Percentiles rank a stretch among this genome's conserved stretches.
These are phyloP conservation scores for Falcunculus frontatus DNA, from an alignment of 2,113 vertebrate genomes.

Conservation along the genomic window DNA sequence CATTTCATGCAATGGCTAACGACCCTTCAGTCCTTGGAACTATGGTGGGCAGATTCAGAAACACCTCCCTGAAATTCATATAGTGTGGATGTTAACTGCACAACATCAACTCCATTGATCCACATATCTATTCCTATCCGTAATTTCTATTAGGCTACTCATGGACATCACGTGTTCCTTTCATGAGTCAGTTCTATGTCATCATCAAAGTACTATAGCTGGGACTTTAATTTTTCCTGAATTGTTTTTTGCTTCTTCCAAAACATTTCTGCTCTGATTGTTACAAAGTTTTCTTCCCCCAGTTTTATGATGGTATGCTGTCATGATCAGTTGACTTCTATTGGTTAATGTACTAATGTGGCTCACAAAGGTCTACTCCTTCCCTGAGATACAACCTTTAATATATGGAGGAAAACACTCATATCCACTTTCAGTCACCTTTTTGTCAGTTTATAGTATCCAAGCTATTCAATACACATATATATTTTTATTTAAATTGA, in stretches of 20 bases:
- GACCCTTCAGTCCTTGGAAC: background rate
- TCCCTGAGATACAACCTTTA: background rate
- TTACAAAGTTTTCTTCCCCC: background rate
- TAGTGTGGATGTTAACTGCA: background rate
- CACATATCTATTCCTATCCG: background rate
- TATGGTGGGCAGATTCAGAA: background rate
- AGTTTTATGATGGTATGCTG: background rate
- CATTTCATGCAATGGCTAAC: background rate
- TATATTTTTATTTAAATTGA: background rate
- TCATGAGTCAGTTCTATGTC: background rate
- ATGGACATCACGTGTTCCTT: background rate
- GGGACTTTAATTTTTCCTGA: background rate
- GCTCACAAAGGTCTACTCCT: background rate
- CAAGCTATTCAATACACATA: background rate
- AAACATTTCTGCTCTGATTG: background rate
- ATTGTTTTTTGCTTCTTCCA: background rate
- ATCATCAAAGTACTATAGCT: background rate
- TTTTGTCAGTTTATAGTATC: background rate
- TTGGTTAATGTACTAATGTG: background rate
- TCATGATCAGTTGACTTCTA: background rate
- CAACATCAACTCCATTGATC: background rate
- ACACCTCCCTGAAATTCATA: rapidly evolving
- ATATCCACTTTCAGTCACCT: background rate
- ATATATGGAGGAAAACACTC: background rate
- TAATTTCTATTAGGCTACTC: background rate